Evolutionary conservation across 2,888 invertebrate species (phyloP), one percentile per base, ranked within the genome.

Genomic region (Punctoribates punctum): DNA sequence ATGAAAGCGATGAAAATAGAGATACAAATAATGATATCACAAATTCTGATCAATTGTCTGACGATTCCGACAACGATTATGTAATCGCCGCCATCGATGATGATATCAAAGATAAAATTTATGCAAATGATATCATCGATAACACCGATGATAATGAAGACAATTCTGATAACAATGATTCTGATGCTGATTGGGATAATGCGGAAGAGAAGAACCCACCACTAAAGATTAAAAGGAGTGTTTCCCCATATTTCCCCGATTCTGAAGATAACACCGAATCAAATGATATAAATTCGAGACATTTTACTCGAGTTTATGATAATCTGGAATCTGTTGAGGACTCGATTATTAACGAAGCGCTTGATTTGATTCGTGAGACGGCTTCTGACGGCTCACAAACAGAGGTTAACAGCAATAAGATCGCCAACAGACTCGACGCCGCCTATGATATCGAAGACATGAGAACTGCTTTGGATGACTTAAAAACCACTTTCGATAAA

Each of bases 371-470:
- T 20, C 27, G 27, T n/a, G 48, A 29, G 27, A 57, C 23, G 6
- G n/a, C 51, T 9, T 3, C 34, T 6, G 54, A 34, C 8, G 62
- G 34, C 3, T 62, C 62, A 1, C 15, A 67, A 23, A 34, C 46
- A 13, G 46, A 62, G 6, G 51, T 29, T 4, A 25, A 72, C 11
- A 65, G 34, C n/a, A 34, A 34, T 15, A 76, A 75, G 11, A 78
- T 80, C 11, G 72, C 57, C 15, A 75, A 77, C 15, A 73, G 79
- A 48, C 70, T 79, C 4, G 77, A 77, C 42, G 77, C 79, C 20
- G 80, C 80, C 23, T 78, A 80, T 25, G 80, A 80, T 46, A 51
- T 80, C 42, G 79, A 80, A 73, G 77, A 77, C 15, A 78, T 80
- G 78, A 67, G 79, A 42, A 74, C 62, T 1, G 76, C 79, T 4